Evolutionary conservation across 2,113 vertebrate genomes (phyloP).

Genomic region (Entosphenus tridentatus): DNA sequence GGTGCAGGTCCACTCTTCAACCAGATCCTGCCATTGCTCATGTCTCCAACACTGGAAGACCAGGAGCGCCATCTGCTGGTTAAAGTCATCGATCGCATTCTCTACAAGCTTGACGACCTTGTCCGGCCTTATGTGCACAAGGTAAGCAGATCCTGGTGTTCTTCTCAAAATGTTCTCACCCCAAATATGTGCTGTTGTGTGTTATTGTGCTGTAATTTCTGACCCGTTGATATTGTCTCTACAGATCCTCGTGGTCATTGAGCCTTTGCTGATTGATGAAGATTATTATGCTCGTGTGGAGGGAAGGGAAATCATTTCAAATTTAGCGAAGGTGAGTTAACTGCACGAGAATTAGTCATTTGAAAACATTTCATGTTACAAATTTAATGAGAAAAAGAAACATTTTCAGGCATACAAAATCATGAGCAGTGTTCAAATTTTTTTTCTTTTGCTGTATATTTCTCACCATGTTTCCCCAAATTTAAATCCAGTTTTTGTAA

Average conservation of each 20-base stretch:
- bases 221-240: conserved; percentile 9
- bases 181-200: too few species aligned
- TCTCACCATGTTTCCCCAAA: neutral
- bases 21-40: conserved; percentile 82
- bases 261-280: conserved; percentile 91
- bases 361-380: neutral
- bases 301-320: conserved; percentile 96
- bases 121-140: conserved; percentile 94
- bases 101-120: conserved; percentile 91
- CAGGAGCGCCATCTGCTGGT: conserved; percentile 92
- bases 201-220: neutral
- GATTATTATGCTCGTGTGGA: conserved; percentile 98
- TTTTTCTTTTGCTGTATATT: conserved; percentile 1
- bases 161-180: neutral
- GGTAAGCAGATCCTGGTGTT: conserved; percentile 23
- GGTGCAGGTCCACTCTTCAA: conserved; percentile 88
- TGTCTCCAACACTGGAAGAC: conserved; percentile 94
- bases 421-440: too few species aligned
- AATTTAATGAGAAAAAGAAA: neutral
- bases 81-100: conserved; percentile 92
- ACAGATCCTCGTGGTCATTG: conserved; percentile 93
- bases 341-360: neutral
- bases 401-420: neutral
- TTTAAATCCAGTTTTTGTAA: too few species aligned
- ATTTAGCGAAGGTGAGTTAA: conserved; percentile 69